phyloP scores from a whole-genome alignment of 2,797 vertebrate species.

The Enteromius viviparus region DNA sequence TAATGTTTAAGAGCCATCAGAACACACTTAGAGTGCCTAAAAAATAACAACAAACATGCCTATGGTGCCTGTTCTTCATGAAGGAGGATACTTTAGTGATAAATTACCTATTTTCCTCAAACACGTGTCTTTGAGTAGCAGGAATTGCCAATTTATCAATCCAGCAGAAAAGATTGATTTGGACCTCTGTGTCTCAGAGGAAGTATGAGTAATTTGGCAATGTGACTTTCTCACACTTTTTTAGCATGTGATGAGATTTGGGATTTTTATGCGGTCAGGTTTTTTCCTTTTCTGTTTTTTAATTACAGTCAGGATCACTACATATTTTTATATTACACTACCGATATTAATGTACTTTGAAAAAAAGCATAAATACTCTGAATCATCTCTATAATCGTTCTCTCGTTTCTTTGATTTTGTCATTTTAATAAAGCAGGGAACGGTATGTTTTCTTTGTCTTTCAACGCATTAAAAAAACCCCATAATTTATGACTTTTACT shows the following conservation, averaged over 20 bases:
- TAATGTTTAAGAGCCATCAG: constrained; percentile 14
- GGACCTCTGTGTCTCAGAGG: background rate
- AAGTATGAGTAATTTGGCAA: constrained; percentile 9
- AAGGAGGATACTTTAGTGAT: constrained; percentile 3
- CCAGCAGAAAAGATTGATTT: constrained; percentile 1
- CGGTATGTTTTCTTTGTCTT: background rate
- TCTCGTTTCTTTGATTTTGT: background rate
- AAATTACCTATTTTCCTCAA: background rate
- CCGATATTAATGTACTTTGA: background rate
- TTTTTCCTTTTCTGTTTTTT: background rate
- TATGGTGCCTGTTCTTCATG: background rate
- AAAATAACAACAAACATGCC: constrained; percentile 22
- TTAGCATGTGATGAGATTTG: constrained; percentile 1
- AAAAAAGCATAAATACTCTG: background rate
- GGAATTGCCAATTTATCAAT: background rate
- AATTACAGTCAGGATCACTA: background rate
- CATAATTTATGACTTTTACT: background rate
- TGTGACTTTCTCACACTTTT: constrained; percentile 14
- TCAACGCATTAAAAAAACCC: background rate
- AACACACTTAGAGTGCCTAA: constrained; percentile 9
- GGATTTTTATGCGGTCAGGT: background rate
- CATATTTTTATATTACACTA: background rate
- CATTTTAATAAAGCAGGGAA: too few species aligned
- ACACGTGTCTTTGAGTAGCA: constrained; percentile 17
- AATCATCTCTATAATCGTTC: background rate